phyloP scores from a whole-genome alignment of 2,888 invertebrate genomes.

The Pyralis farinalis region DNA sequence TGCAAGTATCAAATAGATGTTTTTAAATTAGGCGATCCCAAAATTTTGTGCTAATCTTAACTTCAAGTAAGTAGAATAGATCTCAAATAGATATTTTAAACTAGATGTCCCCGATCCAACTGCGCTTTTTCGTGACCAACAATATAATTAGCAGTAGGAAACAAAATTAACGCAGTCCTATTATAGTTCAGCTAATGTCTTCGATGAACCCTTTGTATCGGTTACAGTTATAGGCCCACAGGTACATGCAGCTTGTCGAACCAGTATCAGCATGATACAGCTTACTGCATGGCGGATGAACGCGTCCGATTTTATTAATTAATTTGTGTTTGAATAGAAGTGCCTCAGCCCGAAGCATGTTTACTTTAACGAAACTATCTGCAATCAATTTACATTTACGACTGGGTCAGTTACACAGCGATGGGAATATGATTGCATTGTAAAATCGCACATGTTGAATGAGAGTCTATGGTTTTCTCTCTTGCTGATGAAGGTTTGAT shows the following conservation, averaged over 20 bases:
- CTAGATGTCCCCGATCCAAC: slow-evolving; percentile 18
- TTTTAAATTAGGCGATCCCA: background rate
- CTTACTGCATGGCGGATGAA: slow-evolving; percentile 78
- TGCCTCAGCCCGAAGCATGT: slow-evolving; percentile 79
- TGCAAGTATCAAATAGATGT: background rate
- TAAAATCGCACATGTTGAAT: slow-evolving; percentile 49
- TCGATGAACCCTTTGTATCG: slow-evolving; percentile 22
- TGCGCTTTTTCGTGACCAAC: slow-evolving; percentile 27
- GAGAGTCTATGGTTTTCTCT: slow-evolving; percentile 38
- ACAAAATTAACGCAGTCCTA: slow-evolving; percentile 19
- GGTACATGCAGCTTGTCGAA: slow-evolving; percentile 60
- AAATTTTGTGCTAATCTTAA: background rate
- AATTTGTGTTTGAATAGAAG: slow-evolving; percentile 72
- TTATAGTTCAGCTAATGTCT: slow-evolving; percentile 23
- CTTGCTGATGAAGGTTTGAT: slow-evolving; percentile 35
- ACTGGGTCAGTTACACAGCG: slow-evolving; percentile 25
- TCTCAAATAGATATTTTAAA: background rate
- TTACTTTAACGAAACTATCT: slow-evolving; percentile 55
- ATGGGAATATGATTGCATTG: slow-evolving; percentile 50
- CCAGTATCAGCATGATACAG: slow-evolving; percentile 73
- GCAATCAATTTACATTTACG: slow-evolving; percentile 27
- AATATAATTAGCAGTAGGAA: slow-evolving; percentile 18
- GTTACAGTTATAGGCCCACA: slow-evolving; percentile 26
- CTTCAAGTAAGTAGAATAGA: slow-evolving; percentile 1
- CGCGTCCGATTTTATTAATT: slow-evolving; percentile 68